These are phyloP conservation scores for Chionomys nivalis DNA, from an alignment of 2,113 vertebrate genomes.

Conservation along the genomic window DNA sequence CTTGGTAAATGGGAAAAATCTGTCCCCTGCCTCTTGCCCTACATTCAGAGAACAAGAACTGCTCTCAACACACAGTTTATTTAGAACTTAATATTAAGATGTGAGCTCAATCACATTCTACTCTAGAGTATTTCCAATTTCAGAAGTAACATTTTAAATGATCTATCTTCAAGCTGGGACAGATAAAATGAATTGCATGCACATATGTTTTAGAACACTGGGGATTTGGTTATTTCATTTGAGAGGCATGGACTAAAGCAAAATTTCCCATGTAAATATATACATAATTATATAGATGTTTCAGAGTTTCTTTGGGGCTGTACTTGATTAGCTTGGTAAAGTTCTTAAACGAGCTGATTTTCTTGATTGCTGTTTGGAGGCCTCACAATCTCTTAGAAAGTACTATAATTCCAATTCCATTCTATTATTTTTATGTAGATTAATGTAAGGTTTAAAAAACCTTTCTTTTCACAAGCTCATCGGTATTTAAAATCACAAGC, in stretches of 20 bases:
- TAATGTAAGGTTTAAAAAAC: neutral
- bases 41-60: neutral
- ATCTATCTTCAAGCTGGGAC: neutral
- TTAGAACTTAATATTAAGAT: neutral
- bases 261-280: neutral
- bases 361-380: neutral
- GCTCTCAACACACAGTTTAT: neutral
- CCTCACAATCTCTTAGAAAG: neutral
- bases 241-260: neutral
- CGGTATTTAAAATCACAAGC: neutral
- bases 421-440: neutral
- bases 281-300: neutral
- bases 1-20: neutral
- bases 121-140: neutral
- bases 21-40: fast-evolving
- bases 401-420: neutral
- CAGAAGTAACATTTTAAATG: neutral
- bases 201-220: neutral
- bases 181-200: neutral
- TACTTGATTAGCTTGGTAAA: neutral
- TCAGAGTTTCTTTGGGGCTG: neutral
- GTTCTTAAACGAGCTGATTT: slow-evolving; percentile 11
- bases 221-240: neutral
- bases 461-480: neutral
- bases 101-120: neutral